A percentile compares a stretch with the other conserved stretches of the same genome.
These are phyloP conservation scores for Sinotaia quadrata DNA, from an alignment of 2,888 invertebrate genomes.

Conservation along the genomic window DNA sequence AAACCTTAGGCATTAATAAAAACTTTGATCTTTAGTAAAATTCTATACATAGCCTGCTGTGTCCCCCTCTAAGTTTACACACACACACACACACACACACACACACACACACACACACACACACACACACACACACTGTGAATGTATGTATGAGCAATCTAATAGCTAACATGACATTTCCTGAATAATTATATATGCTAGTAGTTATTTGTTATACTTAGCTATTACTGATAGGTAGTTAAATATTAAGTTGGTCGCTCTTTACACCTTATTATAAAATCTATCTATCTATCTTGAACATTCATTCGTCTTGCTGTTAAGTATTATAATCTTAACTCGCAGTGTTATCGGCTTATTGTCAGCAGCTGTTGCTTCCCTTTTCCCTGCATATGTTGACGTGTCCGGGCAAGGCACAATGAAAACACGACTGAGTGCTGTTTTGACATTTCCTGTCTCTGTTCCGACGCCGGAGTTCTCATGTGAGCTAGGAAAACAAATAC, in stretches of 20 bases:
- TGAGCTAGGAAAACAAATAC: constrained; percentile 20
- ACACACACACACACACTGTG: no score
- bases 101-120: neutral
- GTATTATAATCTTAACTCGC: neutral
- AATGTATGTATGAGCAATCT: no score
- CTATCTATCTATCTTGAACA: no score
- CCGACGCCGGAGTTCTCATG: neutral
- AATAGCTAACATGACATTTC: no score
- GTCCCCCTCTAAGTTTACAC: no score
- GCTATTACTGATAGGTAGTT: no score
- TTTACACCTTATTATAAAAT: no score
- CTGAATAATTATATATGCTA: no score
- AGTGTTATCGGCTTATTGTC: neutral
- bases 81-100: neutral
- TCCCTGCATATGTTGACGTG: neutral
- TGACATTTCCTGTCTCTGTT: constrained; percentile 22
- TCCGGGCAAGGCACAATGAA: constrained; percentile 13
- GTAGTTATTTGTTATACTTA: no score
- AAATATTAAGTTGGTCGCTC: no score
- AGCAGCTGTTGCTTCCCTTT: neutral
- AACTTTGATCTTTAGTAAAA: no score
- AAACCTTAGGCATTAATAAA: constrained; percentile 6
- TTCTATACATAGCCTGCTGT: no score
- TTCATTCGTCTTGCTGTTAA: neutral
- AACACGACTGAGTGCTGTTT: constrained; percentile 24